Base-by-base conservation (phyloP, 2,888 invertebrate species). In the Caenorhabditis sulstoni region DNA sequence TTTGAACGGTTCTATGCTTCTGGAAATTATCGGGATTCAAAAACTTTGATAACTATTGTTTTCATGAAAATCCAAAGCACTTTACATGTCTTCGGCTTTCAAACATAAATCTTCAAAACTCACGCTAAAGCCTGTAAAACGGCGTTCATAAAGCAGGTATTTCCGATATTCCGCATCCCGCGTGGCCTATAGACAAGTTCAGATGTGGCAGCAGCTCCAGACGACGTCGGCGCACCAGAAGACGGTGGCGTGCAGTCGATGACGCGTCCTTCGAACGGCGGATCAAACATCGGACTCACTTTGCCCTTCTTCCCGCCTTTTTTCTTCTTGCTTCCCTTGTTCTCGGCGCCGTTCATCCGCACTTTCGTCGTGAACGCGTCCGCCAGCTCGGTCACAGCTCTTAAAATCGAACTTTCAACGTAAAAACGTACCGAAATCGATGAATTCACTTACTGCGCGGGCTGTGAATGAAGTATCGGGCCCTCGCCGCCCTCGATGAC, bases 111-210 rank as follows among this genome's bases (percentile, higher is more conserved):
- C 29, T 49, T 12, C 66, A 49, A 71, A 64, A 74, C 70, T 70
- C 88, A 93, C 93, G 92, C 92, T 57, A 95, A 92, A 85, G 94
- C 94, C 90, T 95, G 95, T 76, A 95, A 91, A 75, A 95, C 95
- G 20, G 94, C 94, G 91, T 95, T 95, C 95, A 95, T 95, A 90
- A 95, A 95, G 91, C 95, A 95, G 61, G 95, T 95, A 90, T 95
- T 95, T 84, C 95, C 95, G 90, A 95, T 92, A 92, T 95, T 95
- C 89, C 94, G 93, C 89, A 95, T 92, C 44, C 95, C 94, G 12
- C 84, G 50, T 44, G 71, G 78, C 37, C 50, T 22, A 29, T 29
- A 57, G 0, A 49, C 37, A 0, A 29, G 37, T 3, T 55, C 67
- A 0, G 23, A 9, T 16, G 8, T 8, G 16, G 61, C 12, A 0